Evolutionary conservation across 92 coral and sea anemone species (phyloP), one percentile per base, ranked within the genome.

Genomic region (Porites rus): DNA sequence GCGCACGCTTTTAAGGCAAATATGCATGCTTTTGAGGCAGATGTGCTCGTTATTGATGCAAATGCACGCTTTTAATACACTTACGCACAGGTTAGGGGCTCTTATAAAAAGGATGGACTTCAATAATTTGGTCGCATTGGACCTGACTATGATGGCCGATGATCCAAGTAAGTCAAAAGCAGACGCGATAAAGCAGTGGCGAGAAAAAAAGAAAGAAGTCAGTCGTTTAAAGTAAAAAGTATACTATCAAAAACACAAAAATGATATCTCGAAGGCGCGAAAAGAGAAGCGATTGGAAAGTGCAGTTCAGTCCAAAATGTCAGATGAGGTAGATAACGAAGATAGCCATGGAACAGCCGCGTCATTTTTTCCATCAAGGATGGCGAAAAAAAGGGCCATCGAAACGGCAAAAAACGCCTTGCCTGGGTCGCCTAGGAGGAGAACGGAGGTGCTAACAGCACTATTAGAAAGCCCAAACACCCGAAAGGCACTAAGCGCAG

Each of bases 391-490:
- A 31, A 60, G 77, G n/a, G 77, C 77, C 50, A 4, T 75, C 46
- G 79, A 53, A 20, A 75, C 10, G 43, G 79, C 51, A 4, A 75
- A 25, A 14, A 53, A 54, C 20, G 43, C 64, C 50, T 24, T 53
- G 12, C 79, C 79, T 10, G 4, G 4, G 5, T 53, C 79, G 2
- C 79, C 79, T 11, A 6, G 51, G 16, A 56, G 46, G 46, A n/a
- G 67, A 16, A 17, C 67, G 21, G 67, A 56, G 2, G 80, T 75
- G 46, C 65, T 75, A 2, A 9, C 67, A 22, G 80, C 80, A 56
- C 24, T 75, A 75, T 22, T 75, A 3, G 80, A 75, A 6, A 75
- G 80, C 50, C 80, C 80, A 28, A 21, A 12, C 20, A 75, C 80
- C 3, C 46, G 51, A 2, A 56, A 75, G 31, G 56, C 51, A 6